Base-by-base conservation (phyloP, 1,140 invertebrate species). In the Cotesia glomerata region DNA sequence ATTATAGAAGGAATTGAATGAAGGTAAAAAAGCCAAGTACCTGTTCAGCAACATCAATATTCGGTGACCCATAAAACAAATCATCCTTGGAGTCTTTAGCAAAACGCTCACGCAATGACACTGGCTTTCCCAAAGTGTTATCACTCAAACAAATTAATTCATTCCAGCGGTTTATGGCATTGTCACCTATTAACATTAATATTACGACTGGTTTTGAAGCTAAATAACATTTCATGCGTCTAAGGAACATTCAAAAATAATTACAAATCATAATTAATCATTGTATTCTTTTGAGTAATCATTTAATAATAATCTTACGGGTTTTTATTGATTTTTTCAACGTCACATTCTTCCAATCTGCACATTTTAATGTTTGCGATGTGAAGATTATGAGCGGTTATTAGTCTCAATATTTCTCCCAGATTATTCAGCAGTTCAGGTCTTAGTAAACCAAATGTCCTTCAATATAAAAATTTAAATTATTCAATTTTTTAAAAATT, bases 391-490 rank as follows among this genome's bases (percentile, higher is more conserved):
- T 90, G 88, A 56, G 91, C 85, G 78, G 88, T 86, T 18, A 96
- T 89, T 18, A 88, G 80, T 73, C 90, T 90, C 1, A 96, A 76
- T 71, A 96, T 93, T 78, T 91, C 90, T n/a, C 94, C 94, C 75
- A 92, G 88, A 80, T 91, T 91, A 13, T 89, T 84, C n/a, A 92
- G 85, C 26, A 90, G 88, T 75, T 92, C 88, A 36, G 93, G 91
- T 82, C 95, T 95, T 3, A 96, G 88, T 73, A 96, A 86, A 7
- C 89, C 90, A 87, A 93, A 92, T n/a, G 93, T 93, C 78, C 94
- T 93, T 77, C 54, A 89, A 88, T 71, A 76, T 5, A 69, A 51
- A 61, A 56, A 72, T 54, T 51, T 52, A 45, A 75, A 71, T 54
- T 65, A 62, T 65, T 13, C 70, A 54, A 71, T 18, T 52, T 7